Evolutionary conservation across 2,797 vertebrate species (phyloP).

Genomic region (Menidia menidia): DNA sequence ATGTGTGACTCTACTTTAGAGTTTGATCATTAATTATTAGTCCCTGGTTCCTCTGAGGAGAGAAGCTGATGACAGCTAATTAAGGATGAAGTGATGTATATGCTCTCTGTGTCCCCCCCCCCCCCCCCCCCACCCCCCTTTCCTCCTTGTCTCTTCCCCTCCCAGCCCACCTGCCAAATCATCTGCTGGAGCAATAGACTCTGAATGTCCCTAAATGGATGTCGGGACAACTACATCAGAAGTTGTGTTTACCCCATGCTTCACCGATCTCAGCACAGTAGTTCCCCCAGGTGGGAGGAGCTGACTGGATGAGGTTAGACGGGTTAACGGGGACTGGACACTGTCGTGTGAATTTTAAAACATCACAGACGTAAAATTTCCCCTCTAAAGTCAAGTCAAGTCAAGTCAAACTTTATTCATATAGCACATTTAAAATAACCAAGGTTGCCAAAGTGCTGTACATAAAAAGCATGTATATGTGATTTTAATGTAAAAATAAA

Average conservation of each 20-base stretch:
- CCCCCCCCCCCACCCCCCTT: neutral
- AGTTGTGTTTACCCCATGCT: slow-evolving; percentile 37
- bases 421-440: too few relatives aligned
- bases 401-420: too few relatives aligned
- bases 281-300: slow-evolving; percentile 2
- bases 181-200: slow-evolving; percentile 49
- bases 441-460: too few relatives aligned
- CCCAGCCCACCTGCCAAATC: slow-evolving; percentile 68
- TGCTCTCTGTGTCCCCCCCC: slow-evolving; percentile 19
- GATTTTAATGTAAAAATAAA: too few relatives aligned
- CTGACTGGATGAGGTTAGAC: neutral
- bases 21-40: slow-evolving; percentile 88
- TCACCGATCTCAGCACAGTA: slow-evolving; percentile 21
- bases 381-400: too few relatives aligned
- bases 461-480: too few relatives aligned
- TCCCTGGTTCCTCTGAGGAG: slow-evolving; percentile 80
- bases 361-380: too few relatives aligned
- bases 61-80: slow-evolving; percentile 87
- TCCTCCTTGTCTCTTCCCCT: neutral
- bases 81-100: slow-evolving; percentile 84
- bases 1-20: slow-evolving; percentile 63
- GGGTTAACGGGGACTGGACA: neutral
- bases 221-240: slow-evolving; percentile 28
- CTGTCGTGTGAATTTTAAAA: neutral
- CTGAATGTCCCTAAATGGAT: slow-evolving; percentile 51